Conservation (phyloP, 2,113 vertebrate genomes). For the Mellivora capensis region DNA sequence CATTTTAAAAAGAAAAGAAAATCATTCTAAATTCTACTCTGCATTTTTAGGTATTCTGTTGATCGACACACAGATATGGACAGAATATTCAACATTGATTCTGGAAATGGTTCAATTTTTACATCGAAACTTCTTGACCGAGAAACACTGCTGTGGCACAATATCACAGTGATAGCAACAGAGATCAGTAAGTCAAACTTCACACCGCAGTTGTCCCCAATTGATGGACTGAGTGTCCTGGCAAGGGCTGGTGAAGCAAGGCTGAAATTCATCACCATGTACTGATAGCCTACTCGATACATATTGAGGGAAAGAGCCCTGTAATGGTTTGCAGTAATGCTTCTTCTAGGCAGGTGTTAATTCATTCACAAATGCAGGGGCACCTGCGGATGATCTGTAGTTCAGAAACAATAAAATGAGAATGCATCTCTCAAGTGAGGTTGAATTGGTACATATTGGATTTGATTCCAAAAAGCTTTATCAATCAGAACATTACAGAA, state of each 20-base stretch:
- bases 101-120: conserved; percentile 94
- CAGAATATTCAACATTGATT: conserved; percentile 94
- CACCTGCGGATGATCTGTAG: background rate
- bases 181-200: conserved; percentile 92
- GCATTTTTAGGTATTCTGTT: conserved; percentile 91
- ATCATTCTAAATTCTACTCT: conserved; percentile 67
- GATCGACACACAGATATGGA: conserved; percentile 98
- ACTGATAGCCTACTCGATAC: background rate
- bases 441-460: background rate
- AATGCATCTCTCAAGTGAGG: background rate
- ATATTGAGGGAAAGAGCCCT: conserved; percentile 51
- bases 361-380: background rate
- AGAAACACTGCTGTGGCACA: conserved; percentile 94
- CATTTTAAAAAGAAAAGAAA: conserved; percentile 11
- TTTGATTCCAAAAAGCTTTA: background rate
- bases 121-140: conserved; percentile 93
- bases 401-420: background rate
- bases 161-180: conserved; percentile 94
- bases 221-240: conserved; percentile 48
- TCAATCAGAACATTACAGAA: background rate
- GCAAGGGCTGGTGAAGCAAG: background rate
- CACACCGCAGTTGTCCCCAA: background rate
- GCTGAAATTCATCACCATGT: conserved; percentile 36
- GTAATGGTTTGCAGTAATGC: background rate
- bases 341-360: background rate